Percentiles rank a stretch among this genome's conserved stretches.
Evolutionary conservation across 2,888 invertebrate genomes (phyloP).

Genomic region (Sussaba pulchella): DNA sequence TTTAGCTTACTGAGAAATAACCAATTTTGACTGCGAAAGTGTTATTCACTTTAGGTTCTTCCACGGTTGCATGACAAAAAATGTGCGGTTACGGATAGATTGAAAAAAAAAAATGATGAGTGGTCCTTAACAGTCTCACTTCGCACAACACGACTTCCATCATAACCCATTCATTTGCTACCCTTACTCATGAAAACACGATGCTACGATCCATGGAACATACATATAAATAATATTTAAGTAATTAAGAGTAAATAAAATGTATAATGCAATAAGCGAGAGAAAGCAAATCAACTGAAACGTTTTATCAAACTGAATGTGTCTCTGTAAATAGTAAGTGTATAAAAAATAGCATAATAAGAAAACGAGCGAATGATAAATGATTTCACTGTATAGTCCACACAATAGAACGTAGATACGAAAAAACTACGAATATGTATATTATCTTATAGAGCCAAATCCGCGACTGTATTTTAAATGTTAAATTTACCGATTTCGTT

Average conservation of each 20-base stretch:
- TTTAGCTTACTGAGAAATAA: not conserved
- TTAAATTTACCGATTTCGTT: conserved; percentile 26
- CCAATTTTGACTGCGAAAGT: not conserved
- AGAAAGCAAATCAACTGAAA: conserved; percentile 23
- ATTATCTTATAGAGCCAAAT: conserved; percentile 21
- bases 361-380: conserved; percentile 12
- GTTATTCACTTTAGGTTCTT: not conserved
- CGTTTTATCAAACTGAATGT: conserved; percentile 32
- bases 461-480: conserved; percentile 28
- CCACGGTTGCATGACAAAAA: not conserved
- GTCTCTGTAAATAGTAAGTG: conserved; percentile 32
- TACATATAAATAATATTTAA: conserved; percentile 13
- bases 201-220: conserved; percentile 1
- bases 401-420: not conserved
- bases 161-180: not conserved
- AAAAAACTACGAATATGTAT: conserved; percentile 12
- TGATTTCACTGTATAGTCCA: conserved; percentile 27
- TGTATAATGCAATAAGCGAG: conserved; percentile 32
- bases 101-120: not conserved
- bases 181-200: conserved; percentile 7
- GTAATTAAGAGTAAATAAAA: conserved; percentile 27
- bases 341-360: conserved; percentile 5
- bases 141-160: not conserved
- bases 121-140: not conserved
- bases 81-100: not conserved